These are phyloP conservation scores for Melanerpes formicivorus DNA, from an alignment of 2,113 vertebrate species.

Conservation along the genomic window DNA sequence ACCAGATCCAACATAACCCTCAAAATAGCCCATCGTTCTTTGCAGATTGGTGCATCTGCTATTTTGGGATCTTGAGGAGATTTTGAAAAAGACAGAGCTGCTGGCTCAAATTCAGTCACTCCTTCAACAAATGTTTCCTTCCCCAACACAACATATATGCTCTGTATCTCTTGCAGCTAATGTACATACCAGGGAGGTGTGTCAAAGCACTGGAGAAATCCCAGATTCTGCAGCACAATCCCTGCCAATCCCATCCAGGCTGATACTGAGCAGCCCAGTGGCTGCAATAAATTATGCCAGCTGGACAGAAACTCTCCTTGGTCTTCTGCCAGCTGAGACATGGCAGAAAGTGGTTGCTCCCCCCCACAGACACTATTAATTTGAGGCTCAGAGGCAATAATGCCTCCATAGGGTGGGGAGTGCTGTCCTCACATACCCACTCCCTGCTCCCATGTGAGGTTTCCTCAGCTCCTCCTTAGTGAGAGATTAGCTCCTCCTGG, in stretches of 20 bases:
- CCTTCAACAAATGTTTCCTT: constrained; percentile 17
- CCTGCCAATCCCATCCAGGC: background rate
- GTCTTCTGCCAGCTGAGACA: constrained; percentile 1
- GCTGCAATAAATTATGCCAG: constrained; percentile 2
- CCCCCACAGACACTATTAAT: background rate
- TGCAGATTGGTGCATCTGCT: constrained; percentile 42
- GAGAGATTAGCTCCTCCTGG: background rate
- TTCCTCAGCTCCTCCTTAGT: background rate
- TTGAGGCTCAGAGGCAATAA: background rate
- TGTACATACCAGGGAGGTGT: background rate
- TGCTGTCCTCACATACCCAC: background rate
- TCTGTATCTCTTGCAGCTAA: background rate
- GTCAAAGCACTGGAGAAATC: constrained; percentile 38
- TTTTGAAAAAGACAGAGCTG: constrained; percentile 22
- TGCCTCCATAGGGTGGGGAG: background rate
- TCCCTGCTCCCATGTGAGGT: background rate
- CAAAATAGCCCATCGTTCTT: constrained; percentile 51
- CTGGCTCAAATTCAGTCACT: background rate
- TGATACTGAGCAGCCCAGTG: constrained; percentile 36
- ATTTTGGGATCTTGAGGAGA: constrained; percentile 31
- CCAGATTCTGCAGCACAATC: background rate
- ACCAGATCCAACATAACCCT: constrained; percentile 11
- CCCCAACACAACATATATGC: background rate
- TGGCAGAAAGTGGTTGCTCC: background rate
- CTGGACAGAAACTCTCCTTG: constrained; percentile 19